Evolutionary conservation across 2,797 vertebrate genomes (phyloP), one percentile per base, ranked within the genome.

Genomic region (Ctenopoma multispine): DNA sequence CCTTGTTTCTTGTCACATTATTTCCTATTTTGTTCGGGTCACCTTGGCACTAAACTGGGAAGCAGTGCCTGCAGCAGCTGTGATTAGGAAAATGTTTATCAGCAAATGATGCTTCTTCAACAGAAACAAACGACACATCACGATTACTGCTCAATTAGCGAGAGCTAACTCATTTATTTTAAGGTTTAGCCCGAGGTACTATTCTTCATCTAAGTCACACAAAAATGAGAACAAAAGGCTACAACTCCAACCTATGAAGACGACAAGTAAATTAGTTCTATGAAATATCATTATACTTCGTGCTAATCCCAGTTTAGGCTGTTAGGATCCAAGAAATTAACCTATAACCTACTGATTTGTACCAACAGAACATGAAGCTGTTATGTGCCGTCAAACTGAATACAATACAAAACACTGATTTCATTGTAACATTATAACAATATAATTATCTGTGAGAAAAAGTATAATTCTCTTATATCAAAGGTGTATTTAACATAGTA

Each of bases 111-210:
- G 85, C 91, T 91, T 89, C 84, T 88, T 89, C 85, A 87, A 75
- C 82, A 74, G 87, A 90, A 86, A 91, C 90, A 89, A 90, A 90
- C 66, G 53, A 81, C 86, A 78, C 76, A 82, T 89, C 73, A 40
- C 72, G 84, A 80, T 88, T 92, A 89, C 82, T 74, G 89, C 83
- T 74, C 84, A 81, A 67, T 92, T 93, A 94, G 89, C 63, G 51
- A 76, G 59, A 90, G 79, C 86, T 91, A 93, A 92, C 92, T 95
- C 91, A 92, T 95, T 95, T 94, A 92, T 93, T 93, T 70, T 63
- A 79, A 81, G 77, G 59, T 85, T 80, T 77, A 50, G 88, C 90
- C 86, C 70, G 63, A 57, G 84, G 86, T 86, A 89, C 87, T 90
- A 47, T 49, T 54, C 67, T 72, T 81, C 17, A 29, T 77, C 51